Percentiles rank a stretch among this genome's conserved stretches.
Conservation (phyloP, 2,797 vertebrate species). For the Channallabes apus region DNA sequence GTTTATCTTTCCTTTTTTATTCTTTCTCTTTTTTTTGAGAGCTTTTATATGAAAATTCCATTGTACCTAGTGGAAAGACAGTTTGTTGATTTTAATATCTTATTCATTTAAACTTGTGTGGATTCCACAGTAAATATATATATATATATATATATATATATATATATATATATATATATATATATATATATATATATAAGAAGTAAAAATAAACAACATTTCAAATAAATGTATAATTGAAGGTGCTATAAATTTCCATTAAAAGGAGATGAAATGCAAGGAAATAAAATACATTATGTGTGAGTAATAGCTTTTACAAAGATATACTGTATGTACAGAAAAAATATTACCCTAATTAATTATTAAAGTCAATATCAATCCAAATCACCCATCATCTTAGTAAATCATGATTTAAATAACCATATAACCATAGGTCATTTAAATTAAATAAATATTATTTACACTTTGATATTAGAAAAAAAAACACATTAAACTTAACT, state of each 20-base stretch:
- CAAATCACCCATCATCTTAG: not conserved
- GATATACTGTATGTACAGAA: not conserved
- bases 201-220: not conserved
- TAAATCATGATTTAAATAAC: not conserved
- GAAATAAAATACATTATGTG: not conserved
- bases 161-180: no score
- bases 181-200: not conserved
- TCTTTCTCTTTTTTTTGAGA: no score
- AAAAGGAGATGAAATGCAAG: not conserved
- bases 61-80: not conserved
- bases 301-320: not conserved
- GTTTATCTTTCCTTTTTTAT: no score
- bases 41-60: no score
- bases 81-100: not conserved
- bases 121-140: not conserved
- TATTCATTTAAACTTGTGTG: not conserved
- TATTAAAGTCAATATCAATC: not conserved
- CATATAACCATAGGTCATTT: not conserved
- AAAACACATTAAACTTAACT: not conserved
- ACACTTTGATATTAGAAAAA: not conserved
- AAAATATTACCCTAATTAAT: not conserved
- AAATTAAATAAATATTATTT: not conserved
- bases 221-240: not conserved
- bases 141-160: no score
- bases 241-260: not conserved